These are phyloP conservation scores for Homalodisca vitripennis DNA, from an alignment of 1,140 invertebrate genomes.

Conservation along the genomic window DNA sequence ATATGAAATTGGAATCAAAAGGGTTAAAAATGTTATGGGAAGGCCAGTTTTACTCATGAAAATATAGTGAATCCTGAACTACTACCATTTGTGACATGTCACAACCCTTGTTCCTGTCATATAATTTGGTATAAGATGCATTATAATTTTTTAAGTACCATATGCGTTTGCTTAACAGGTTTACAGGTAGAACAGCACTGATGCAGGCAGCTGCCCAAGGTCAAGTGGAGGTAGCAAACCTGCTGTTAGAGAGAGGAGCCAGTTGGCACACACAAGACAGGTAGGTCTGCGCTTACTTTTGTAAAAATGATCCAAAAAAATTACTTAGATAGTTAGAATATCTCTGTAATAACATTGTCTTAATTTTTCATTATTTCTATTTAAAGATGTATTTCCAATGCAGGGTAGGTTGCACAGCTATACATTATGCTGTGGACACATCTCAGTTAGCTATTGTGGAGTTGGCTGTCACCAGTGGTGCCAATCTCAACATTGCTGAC, in stretches of 20 bases:
- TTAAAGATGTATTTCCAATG: neutral
- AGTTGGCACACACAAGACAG: slow-evolving; percentile 6
- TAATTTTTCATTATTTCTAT: neutral
- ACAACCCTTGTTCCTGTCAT: no score
- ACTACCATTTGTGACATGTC: no score
- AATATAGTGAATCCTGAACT: no score
- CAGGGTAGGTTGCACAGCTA: slow-evolving; percentile 10
- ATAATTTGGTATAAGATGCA: no score
- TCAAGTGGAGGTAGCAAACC: neutral
- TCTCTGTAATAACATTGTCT: no score
- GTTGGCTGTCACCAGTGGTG: slow-evolving; percentile 16
- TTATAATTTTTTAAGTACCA: no score
- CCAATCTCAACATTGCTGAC: slow-evolving; percentile 2
- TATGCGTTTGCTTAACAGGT: neutral
- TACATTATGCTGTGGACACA: slow-evolving; percentile 21
- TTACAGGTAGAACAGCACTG: slow-evolving; percentile 15
- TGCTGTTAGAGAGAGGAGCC: slow-evolving; percentile 23
- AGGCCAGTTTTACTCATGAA: no score
- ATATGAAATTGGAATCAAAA: no score
- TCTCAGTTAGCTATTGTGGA: slow-evolving; percentile 17
- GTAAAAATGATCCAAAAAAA: no score
- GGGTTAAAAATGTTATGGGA: no score
- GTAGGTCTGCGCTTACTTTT: no score
- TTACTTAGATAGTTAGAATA: no score
- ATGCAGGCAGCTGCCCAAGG: slow-evolving; percentile 11